Evolutionary conservation across 2,113 vertebrate species (phyloP).

Genomic region (Periophthalmodon schlosseri): DNA sequence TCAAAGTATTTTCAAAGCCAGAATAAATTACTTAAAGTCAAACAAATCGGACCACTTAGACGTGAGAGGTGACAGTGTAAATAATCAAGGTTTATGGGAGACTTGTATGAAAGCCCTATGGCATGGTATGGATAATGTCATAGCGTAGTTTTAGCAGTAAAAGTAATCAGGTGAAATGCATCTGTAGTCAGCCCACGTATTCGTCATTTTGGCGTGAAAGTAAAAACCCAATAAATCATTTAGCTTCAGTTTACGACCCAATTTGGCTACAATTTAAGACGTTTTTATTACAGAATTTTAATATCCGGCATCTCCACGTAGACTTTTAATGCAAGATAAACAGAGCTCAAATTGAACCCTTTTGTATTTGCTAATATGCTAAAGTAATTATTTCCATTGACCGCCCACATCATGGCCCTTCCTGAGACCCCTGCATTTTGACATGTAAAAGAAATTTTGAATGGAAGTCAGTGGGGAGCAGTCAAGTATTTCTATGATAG

Average conservation of each 20-base stretch:
- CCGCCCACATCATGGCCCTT: background rate
- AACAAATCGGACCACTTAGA: constrained; percentile 9
- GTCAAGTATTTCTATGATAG: too few relatives aligned
- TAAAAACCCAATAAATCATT: constrained; percentile 4
- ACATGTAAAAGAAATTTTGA: background rate
- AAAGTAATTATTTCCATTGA: background rate
- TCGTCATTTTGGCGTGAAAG: constrained; percentile 6
- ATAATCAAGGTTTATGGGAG: constrained; percentile 11
- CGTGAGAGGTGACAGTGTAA: constrained; percentile 10
- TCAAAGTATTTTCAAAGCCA: background rate
- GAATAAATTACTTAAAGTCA: background rate
- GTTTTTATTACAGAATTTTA: background rate
- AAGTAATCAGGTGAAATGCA: background rate
- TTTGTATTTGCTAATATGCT: constrained; percentile 1
- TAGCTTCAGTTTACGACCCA: background rate
- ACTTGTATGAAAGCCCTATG: background rate
- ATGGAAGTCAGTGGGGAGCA: background rate
- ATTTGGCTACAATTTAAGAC: background rate
- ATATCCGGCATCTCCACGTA: background rate
- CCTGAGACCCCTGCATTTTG: background rate
- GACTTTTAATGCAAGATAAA: background rate
- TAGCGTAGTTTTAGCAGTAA: background rate
- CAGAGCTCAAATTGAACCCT: background rate
- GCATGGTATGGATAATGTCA: background rate
- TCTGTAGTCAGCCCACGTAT: background rate